These are phyloP conservation scores for Uloborus diversus DNA, from an alignment of 1,140 invertebrate species.

Conservation along the genomic window DNA sequence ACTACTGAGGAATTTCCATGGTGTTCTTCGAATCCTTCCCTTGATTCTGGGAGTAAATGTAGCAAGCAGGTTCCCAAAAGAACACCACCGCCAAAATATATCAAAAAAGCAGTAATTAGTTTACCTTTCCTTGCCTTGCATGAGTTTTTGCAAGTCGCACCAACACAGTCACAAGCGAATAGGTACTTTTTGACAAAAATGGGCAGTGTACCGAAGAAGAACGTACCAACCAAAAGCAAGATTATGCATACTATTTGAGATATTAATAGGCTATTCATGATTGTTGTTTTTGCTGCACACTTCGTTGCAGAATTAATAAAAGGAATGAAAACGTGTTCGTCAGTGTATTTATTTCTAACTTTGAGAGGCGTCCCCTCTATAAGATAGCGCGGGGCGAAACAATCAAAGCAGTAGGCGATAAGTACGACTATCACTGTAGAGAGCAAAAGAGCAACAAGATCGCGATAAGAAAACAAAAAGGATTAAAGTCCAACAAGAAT, in stretches of 20 bases:
- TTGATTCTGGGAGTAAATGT: slow-evolving; percentile 86
- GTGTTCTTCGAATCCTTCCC: slow-evolving; percentile 66
- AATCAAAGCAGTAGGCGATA: slow-evolving; percentile 9
- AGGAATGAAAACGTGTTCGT: background rate
- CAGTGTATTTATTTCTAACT: background rate
- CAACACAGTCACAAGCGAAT: slow-evolving; percentile 1
- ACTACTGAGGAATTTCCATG: slow-evolving; percentile 65
- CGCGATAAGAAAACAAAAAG: too few species aligned
- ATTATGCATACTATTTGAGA: slow-evolving; percentile 16
- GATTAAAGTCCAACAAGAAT: too few species aligned
- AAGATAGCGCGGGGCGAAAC: background rate
- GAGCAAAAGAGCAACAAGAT: too few species aligned
- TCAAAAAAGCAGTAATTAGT: slow-evolving; percentile 41
- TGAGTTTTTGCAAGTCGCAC: background rate
- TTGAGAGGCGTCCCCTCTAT: slow-evolving; percentile 1
- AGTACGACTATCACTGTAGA: background rate
- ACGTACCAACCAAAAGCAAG: slow-evolving; percentile 44
- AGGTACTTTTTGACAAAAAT: slow-evolving; percentile 26
- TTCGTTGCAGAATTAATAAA: background rate
- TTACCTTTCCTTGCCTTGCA: slow-evolving; percentile 29
- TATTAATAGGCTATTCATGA: background rate
- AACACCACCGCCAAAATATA: slow-evolving; percentile 80
- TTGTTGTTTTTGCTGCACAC: background rate
- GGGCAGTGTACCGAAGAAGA: slow-evolving; percentile 18
- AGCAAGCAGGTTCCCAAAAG: slow-evolving; percentile 81